Base-by-base conservation (phyloP, 2,113 vertebrate genomes). In the Theristicus caerulescens region DNA sequence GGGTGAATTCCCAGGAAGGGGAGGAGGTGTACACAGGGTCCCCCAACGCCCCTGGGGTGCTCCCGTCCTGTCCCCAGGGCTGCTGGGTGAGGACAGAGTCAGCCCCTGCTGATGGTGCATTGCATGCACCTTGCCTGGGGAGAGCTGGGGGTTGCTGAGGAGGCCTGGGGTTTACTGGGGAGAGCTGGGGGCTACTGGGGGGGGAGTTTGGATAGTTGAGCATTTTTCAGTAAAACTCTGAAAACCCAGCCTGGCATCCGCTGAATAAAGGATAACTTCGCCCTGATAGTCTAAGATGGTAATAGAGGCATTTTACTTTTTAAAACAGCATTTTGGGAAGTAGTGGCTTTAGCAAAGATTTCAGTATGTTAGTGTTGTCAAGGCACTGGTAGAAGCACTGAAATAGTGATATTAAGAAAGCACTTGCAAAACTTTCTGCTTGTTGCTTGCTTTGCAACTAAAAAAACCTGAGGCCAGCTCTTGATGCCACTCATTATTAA, bases 11-110 rank as follows among this genome's bases (percentile, higher is more conserved):
- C 54, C 4, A 2, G 54, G 20, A 25, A 51, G 7, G n/a, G 7
- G 11, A 6, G 14, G 24, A 4, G 13, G 0, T 54, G 31, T 0
- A 15, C n/a, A 2, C 16, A 25, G 61, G 27, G 5, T 61, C 8
- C 26, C 54, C 14, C 14, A 13, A 0, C 2, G 1, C 4, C 21
- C 5, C 31, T 46, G 38, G 38, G 26, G 18, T 76, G 59, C 71
- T 70, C 31, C 31, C 14, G 6, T 10, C 10, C 47, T 76, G 17
- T 67, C 16, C 21, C 38, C 69, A 46, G 27, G 42, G 52, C 57
- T 59, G 58, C 5, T 16, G 38, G 71, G 24, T 20, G 40, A 64
- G 44, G 74, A 16, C 5, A 5, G 26, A 70, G 8, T 12, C 36
- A 46, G 21, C 4, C 7, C 40, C 27, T 0, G 3, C 47, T 4